Base-by-base conservation (phyloP, 2,797 vertebrate species). In the Karalla daura region DNA sequence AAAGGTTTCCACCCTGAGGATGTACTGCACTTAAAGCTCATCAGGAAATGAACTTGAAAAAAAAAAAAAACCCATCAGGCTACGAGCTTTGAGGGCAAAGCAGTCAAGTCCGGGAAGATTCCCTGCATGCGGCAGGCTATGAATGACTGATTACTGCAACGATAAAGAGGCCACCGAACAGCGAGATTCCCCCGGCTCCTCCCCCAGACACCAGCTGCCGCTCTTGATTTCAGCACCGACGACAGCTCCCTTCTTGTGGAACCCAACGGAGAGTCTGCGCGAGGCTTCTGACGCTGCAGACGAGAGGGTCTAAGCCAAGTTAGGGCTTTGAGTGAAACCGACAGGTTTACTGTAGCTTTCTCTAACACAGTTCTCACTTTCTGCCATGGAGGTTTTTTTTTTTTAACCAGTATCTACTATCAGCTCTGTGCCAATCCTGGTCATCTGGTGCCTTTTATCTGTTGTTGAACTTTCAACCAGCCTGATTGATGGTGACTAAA, bases 211-310 rank as follows among this genome's bases (percentile, higher is more conserved):
- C 18, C 15, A 33, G 46, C 80, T 65, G 68, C 63, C 65, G 20
- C 54, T 81, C 73, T 67, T 68, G 51, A 74, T 78, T 90, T 89
- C 86, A 91, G 86, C 78, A 85, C 81, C 7, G 30, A 65, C 81
- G 88, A 88, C 79, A 89, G 89, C 81, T 86, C 84, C 63, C 53
- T 67, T 63, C 64, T 79, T 21, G 55, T 73, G 45, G 58, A 78
- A 63, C 33, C 51, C 74, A 39, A 39, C 6, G 17, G 56, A 74
- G 70, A 70, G 66, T 49, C 50, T 28, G 33, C 28, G 0, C 32
- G 14, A 40, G 43, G 78, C 50, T 63, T 74, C 64, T 59, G 58
- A 73, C 27, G 11, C 43, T 39, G 55, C 63, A 49, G 32, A 50
- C n/a, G 0, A 62, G 35, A 53, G 47, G 52, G 61, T 71, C 59